Base-by-base conservation (phyloP, 2,888 invertebrate species). In the Lissocephala sabroskyi region DNA sequence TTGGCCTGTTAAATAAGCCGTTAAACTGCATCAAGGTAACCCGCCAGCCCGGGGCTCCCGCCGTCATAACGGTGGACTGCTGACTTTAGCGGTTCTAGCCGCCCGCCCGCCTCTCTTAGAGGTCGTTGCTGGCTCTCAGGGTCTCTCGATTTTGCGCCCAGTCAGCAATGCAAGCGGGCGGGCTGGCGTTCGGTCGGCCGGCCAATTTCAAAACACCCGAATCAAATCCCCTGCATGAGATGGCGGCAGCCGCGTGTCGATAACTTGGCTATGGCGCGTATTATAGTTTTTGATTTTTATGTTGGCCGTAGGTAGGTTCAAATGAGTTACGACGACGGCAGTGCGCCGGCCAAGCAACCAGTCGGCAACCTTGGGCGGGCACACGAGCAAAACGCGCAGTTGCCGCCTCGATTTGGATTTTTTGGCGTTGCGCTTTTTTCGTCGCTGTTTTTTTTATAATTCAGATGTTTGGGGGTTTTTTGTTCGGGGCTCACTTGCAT, bases 281-380 rank as follows among this genome's bases (percentile, higher is more conserved):
- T 14, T 32, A 32, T 32, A 23, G 23, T 23, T 23, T 23, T 23
- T 5, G 23, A 5, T 23, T 23, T 23, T 23, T 23, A 5, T 23
- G 3, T 23, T 23, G 3, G 3, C 7, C 7, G 3, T 3, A 23
- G 7, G 3, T 23, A 5, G 3, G 23, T 23, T 23, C 70, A 67
- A 68, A 64, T 77, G 65, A 61, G 56, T 75, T 66, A 75, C 71
- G 53, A 46, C 18, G 17, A 16, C 37, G 19, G 17, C 37, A 19
- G 18, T 37, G 37, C 30, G 33, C 39, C 57, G 42, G 63, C 46
- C 65, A 68, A n/a, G n/a, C n/a, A n/a, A 68, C 68, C 79, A 75
- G 68, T 68, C 71, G 68, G 67, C 60, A 68, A 68, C 68, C 68
- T 68, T 68, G 35, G n/a, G 35, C 35, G 68, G 57, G 23, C 23